phyloP scores from a whole-genome alignment of 1,140 invertebrate genomes.

The Pomacea maculata region DNA sequence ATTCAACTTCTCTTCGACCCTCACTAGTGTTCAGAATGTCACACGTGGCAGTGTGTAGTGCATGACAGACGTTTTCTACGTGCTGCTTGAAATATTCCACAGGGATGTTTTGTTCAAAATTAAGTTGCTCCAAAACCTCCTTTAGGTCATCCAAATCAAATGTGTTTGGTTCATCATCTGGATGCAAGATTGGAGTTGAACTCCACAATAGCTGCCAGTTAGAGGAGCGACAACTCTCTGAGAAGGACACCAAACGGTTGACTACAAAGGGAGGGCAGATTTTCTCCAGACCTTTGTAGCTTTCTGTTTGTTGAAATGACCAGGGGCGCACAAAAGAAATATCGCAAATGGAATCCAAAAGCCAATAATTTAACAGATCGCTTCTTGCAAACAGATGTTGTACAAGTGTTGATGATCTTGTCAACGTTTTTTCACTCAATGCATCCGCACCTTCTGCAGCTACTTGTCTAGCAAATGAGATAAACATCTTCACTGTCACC shows the following conservation, averaged over 20 bases:
- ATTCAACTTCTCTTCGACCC: no score
- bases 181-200: conserved; percentile 24
- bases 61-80: conserved; percentile 24
- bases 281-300: background rate
- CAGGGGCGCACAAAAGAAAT: conserved; percentile 33
- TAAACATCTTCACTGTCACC: conserved; percentile 7
- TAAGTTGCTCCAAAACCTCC: background rate
- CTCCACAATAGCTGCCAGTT: conserved; percentile 34
- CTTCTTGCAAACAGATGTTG: background rate
- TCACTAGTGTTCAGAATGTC: no score
- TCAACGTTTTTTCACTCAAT: background rate
- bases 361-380: background rate
- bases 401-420: conserved; percentile 1
- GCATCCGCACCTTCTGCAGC: background rate
- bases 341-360: conserved; percentile 13
- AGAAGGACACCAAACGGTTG: conserved; percentile 25
- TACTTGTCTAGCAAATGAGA: background rate
- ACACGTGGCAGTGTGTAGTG: background rate
- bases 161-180: conserved; percentile 15
- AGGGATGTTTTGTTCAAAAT: conserved; percentile 13
- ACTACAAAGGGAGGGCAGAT: conserved; percentile 11
- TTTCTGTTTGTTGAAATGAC: background rate
- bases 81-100: conserved; percentile 28
- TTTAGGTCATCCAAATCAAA: background rate
- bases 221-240: conserved; percentile 1